phyloP scores from a whole-genome alignment of 2,888 invertebrate genomes.

The Podabrus alpinus region DNA sequence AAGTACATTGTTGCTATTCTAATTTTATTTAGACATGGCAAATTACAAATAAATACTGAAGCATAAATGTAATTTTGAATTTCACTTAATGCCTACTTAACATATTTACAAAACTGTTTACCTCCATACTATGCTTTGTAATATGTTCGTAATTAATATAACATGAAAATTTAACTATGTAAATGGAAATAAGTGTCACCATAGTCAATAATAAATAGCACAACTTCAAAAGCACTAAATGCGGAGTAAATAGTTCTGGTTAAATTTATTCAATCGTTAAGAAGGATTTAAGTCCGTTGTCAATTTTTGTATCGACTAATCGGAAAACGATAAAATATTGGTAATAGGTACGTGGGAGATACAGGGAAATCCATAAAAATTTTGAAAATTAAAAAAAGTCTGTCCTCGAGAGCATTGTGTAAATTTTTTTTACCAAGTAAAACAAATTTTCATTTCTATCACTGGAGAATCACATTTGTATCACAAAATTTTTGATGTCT shows the following conservation, averaged over 20 bases:
- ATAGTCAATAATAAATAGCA: not conserved
- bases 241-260: not conserved
- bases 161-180: not conserved
- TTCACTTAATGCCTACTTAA: not conserved
- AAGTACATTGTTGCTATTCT: slow-evolving; percentile 20
- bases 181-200: not conserved
- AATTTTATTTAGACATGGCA: slow-evolving; percentile 31
- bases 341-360: too few relatives aligned
- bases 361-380: too few relatives aligned
- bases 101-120: not conserved
- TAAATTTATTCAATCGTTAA: not conserved
- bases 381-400: too few relatives aligned
- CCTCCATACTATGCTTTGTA: not conserved
- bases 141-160: not conserved
- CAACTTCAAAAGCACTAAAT: not conserved
- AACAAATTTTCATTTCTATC: too few relatives aligned
- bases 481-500: too few relatives aligned
- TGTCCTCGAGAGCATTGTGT: too few relatives aligned
- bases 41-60: slow-evolving; percentile 30
- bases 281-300: too few relatives aligned
- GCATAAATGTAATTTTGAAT: slow-evolving; percentile 2
- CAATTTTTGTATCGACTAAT: too few relatives aligned
- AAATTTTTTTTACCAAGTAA: too few relatives aligned
- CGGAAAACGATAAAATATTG: too few relatives aligned
- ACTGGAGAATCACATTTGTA: too few relatives aligned